Evolutionary conservation across 2,888 invertebrate species (phyloP), one percentile per base, ranked within the genome.

Genomic region (Drosophila colorata): DNA sequence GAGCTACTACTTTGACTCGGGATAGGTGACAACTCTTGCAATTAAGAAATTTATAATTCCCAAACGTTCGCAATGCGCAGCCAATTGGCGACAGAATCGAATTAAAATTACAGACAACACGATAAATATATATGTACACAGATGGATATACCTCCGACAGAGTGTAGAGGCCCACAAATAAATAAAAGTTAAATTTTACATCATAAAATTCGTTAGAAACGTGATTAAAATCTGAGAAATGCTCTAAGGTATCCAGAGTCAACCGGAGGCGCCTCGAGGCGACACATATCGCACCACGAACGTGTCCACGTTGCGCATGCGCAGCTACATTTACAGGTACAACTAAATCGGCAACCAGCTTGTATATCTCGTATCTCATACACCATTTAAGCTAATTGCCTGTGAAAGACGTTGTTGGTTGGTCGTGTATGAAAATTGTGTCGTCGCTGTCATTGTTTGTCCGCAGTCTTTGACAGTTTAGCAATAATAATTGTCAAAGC

Each of bases 151-250:
- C 60, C 66, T n/a, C 60, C 60, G 67, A 44, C 63, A 44, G 56
- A 53, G 72, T 13, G 43, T n/a, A n/a, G 31, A 37, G 55, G 28
- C 41, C 43, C 49, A 69, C 61, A 60, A 66, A 75, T 73, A 66
- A 78, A 75, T 73, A 80, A 78, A 87, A 80, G 84, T 84, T 86
- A 71, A 89, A 85, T 87, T 89, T 87, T 79, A 87, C 73, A 78
- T 89, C 89, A 89, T 89, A 87, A 87, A 89, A 87, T 76, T 85
- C 83, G 86, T 87, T 89, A 82, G 83, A 74, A 78, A 89, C 86
- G 86, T 87, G 86, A 74, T 86, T 82, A 76, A 87, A 87, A 87
- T 85, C 89, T 81, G 46, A 87, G 69, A 69, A 77, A 60, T 40
- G 60, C 28, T 46, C 25, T 18, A 23, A 33, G 31, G 18, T 61